phyloP scores from a whole-genome alignment of 2,113 vertebrate species.

The Heterotilapia buettikoferi region DNA sequence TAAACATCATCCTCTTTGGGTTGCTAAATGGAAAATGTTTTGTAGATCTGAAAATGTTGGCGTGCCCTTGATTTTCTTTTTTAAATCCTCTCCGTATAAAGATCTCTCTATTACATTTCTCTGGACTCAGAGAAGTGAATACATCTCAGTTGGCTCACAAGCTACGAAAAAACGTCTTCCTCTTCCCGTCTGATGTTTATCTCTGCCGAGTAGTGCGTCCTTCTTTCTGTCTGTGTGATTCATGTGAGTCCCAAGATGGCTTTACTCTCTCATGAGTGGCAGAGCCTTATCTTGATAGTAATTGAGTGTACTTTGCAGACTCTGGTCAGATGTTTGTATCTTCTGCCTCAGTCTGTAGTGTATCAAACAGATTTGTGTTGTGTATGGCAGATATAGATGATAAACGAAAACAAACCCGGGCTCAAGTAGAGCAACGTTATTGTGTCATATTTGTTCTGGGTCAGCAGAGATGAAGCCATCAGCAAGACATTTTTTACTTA shows the following conservation, averaged over 20 bases:
- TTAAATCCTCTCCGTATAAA: background rate
- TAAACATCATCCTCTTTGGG: background rate
- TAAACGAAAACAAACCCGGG: background rate
- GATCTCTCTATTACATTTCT: background rate
- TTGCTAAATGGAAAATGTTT: background rate
- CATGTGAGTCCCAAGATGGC: conserved; percentile 3
- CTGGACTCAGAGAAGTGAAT: background rate
- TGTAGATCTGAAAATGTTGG: background rate
- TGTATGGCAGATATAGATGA: background rate
- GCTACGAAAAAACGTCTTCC: background rate
- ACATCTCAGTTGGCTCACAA: background rate
- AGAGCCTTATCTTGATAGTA: background rate
- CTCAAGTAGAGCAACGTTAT: background rate
- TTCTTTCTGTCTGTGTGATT: conserved; percentile 13
- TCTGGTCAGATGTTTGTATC: conserved; percentile 21
- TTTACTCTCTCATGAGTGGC: background rate
- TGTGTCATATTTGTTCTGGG: conserved; percentile 6
- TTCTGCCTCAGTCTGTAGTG: background rate
- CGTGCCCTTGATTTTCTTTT: background rate
- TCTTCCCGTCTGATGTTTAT: conserved; percentile 12
- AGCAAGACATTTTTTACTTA: background rate
- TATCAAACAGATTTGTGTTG: background rate
- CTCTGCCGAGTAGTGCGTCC: conserved; percentile 2
- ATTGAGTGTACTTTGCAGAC: conserved; percentile 7
- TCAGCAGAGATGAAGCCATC: conserved; percentile 8